phyloP scores from a whole-genome alignment of 2,888 invertebrate genomes.

The Cylindroiulus punctatus region DNA sequence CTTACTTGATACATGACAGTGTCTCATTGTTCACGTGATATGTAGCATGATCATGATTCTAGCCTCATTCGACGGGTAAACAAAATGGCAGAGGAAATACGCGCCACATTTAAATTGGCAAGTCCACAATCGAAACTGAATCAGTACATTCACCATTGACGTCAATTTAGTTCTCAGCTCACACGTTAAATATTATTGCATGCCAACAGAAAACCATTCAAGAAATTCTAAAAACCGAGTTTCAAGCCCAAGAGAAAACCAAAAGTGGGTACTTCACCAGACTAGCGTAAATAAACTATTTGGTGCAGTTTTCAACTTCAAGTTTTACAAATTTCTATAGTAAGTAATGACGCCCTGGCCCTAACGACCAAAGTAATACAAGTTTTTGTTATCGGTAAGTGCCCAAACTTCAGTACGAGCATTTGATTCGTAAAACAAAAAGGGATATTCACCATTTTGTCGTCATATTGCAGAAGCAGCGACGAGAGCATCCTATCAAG shows the following conservation, averaged over 20 bases:
- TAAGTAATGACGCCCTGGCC: conserved; percentile 45
- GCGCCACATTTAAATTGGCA: conserved; percentile 36
- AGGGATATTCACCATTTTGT: not conserved
- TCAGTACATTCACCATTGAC: too few relatives aligned
- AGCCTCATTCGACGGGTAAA: not conserved
- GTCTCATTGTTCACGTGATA: not conserved
- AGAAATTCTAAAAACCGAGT: conserved; percentile 46
- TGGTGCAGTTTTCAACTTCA: not conserved
- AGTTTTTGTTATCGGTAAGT: conserved; percentile 17
- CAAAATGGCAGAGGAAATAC: conserved; percentile 31
- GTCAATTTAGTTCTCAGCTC: not conserved
- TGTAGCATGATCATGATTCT: too few relatives aligned
- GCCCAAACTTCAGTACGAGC: not conserved
- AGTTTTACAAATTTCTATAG: not conserved
- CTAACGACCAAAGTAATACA: conserved; percentile 44
- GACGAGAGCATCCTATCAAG: conserved; percentile 27
- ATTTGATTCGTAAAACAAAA: not conserved
- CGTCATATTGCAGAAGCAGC: conserved; percentile 42
- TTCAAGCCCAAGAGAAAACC: conserved; percentile 31
- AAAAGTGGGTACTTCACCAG: conserved; percentile 35
- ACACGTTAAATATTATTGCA: not conserved
- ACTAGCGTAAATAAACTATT: not conserved
- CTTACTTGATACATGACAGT: not conserved
- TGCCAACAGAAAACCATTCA: conserved; percentile 43
- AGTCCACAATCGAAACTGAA: not conserved